Evolutionary conservation across 2,797 vertebrate genomes (phyloP), one percentile per base, ranked within the genome.

Genomic region (Sphaeramia orbicularis): DNA sequence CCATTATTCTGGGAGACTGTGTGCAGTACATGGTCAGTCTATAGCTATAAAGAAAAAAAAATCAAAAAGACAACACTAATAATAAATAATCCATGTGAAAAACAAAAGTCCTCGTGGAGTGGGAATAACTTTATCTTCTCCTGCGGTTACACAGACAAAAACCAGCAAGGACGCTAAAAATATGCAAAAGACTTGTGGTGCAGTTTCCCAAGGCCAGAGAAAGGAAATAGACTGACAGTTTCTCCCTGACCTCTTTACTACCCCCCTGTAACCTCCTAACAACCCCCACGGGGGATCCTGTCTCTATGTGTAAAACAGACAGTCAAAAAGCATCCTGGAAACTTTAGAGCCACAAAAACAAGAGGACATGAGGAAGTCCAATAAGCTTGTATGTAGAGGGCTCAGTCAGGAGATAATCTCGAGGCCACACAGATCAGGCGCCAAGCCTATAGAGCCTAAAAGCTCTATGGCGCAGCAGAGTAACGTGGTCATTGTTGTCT

Each of bases 231-330:
- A 93, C 88, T 85, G 86, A 91, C 91, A 93, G 90, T 91, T 92
- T 94, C 91, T 93, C 93, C 89, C 88, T 94, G 93, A 94, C 92
- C 94, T 83, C 74, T 84, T 89, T 82, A 89, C 84, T 79, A 85
- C 80, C 85, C 91, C 88, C 81, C 78, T 77, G 88, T 89, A 92
- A 91, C 91, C 92, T 84, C 83, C 65, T 76, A 90, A 91, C 88
- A 87, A 90, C 89, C 89, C 92, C 90, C 86, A 55, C 30, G 62
- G 88, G 92, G 88, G 81, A 93, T 92, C 91, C 86, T 92, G 90
- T 90, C 90, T 93, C 89, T 92, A 92, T 94, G 92, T 91, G 91
- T 94, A 94, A 94, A 94, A 94, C 93, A 94, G 94, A 93, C 91
- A 86, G 85, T 84, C 88, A 84, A 79, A 92, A 91, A 88, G 89